Evolutionary conservation across 1,140 invertebrate genomes (phyloP).

Genomic region (Drosophila ogumai): DNA sequence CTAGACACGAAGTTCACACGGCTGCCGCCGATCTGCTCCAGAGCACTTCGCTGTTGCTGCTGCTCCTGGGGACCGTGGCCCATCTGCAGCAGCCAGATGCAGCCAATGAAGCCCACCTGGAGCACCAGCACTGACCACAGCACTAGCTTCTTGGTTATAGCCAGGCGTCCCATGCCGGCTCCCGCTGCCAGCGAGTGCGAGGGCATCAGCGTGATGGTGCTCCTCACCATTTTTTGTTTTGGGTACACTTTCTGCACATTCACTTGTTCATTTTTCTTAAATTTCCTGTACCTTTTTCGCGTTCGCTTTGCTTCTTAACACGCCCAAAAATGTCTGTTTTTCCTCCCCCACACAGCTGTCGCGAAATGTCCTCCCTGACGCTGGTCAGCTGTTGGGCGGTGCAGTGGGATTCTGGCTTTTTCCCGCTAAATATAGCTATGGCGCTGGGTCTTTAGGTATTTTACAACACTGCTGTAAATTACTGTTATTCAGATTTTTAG

Average conservation of each 20-base stretch:
- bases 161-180: constrained; percentile 33
- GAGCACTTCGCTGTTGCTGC: constrained; percentile 13
- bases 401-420: constrained; percentile 5
- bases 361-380: constrained; percentile 14
- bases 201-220: constrained; percentile 7
- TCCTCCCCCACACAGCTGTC: constrained; percentile 60
- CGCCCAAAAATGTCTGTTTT: constrained; percentile 59
- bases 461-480: background rate
- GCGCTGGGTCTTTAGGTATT: background rate
- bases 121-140: constrained; percentile 74
- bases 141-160: constrained; percentile 71
- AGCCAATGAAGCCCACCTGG: constrained; percentile 71
- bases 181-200: constrained; percentile 8
- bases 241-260: constrained; percentile 3
- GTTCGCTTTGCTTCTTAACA: constrained; percentile 49
- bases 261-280: constrained; percentile 21
- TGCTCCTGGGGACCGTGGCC: constrained; percentile 39
- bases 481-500: background rate
- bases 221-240: constrained; percentile 50
- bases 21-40: constrained; percentile 14
- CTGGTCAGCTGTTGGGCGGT: constrained; percentile 29
- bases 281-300: constrained; percentile 13
- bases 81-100: constrained; percentile 74
- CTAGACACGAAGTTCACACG: constrained; percentile 56
- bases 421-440: constrained; percentile 5